Base-by-base conservation (phyloP, 2,888 invertebrate species). In the Aspidapion aeneum region DNA sequence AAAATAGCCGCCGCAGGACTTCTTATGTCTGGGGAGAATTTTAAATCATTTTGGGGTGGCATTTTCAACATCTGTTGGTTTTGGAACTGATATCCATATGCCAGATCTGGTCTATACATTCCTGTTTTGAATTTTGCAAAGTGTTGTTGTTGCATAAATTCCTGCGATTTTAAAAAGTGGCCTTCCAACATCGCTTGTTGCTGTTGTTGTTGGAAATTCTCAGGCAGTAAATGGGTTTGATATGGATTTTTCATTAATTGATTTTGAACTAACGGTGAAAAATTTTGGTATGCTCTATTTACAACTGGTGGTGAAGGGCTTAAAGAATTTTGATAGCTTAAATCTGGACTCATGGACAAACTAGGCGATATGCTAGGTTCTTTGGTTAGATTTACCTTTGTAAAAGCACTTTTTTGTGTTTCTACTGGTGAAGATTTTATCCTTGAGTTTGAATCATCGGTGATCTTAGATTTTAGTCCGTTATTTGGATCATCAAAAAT, bases 311-410 rank as follows among this genome's bases (percentile, higher is more conserved):
- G 87, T 63, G 87, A 88, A 1, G 92, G 92, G 75, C 91, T 93
- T 65, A 91, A 84, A 50, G 91, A 92, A 72, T 87, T 87, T 73
- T 91, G 90, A 70, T 92, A 92, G 66, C 89, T 86, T 56, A 90
- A 79, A 71, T 92, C 91, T 0, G 92, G 92, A 67, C 91, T 91
- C 18, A 90, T 82, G 0, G 91, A 90, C 18, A 90, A 86, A 68
- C 88, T 85, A 0, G 89, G 89, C 1, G 89, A 89, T 55, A 86
- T 75, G 71, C 75, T 60, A 65, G 79, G 35, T 57, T 78, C 77
- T 68, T 82, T 80, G 12, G 74, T 66, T 56, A 84, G 70, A 69
- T 79, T 81, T 63, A 94, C 93, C 83, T 94, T 94, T 0, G 93
- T 94, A 74, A 94, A 94, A 5, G 94, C 94, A 80, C 93, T 93